Evolutionary conservation across 2,113 vertebrate species (phyloP), one percentile per base, ranked within the genome.

Genomic region (Oxyura jamaicensis): DNA sequence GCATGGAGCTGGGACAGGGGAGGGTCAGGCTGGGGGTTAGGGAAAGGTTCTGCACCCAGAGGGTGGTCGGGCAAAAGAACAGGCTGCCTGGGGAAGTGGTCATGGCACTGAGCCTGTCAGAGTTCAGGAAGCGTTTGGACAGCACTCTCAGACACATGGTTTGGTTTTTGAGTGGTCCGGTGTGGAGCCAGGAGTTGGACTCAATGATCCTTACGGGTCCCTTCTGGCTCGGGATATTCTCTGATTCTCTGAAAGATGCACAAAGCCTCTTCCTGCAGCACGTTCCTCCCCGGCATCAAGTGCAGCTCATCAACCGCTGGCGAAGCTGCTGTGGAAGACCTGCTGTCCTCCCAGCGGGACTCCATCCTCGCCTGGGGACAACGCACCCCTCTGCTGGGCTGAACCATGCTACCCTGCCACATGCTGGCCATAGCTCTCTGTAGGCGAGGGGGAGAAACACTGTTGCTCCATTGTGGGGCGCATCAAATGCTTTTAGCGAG

Each of bases 351-450:
- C 96, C 90, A 62, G 96, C 46, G 74, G 94, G 96, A 95, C 59
- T 95, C 94, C 96, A 92, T 97, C 98, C 74, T 58, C 95, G 96
- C 96, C 71, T 94, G 97, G 98, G 98, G 97, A 97, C 97, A 97
- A 29, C 97, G 93, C 91, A 96, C 91, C 97, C 98, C 97, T 96
- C 97, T 95, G 85, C 56, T 96, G 84, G 55, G 72, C 91, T 66
- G 77, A 94, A 91, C 83, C 35, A 7, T n/a, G 60, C 31, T 88
- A 86, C 93, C 91, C 10, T 50, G 94, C 94, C 95, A 39, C 98
- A 97, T 88, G 97, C 97, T 97, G 98, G 90, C 97, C 95, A 88
- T 67, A 92, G 97, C 85, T 96, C 98, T 98, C 97, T 98, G 96
- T 91, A 69, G 18, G 83, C 4, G 50, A 98, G 95, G 97, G 89